Evolutionary conservation across 2,113 vertebrate species (phyloP), one percentile per base, ranked within the genome.

Genomic region (Hypanus sabinus): DNA sequence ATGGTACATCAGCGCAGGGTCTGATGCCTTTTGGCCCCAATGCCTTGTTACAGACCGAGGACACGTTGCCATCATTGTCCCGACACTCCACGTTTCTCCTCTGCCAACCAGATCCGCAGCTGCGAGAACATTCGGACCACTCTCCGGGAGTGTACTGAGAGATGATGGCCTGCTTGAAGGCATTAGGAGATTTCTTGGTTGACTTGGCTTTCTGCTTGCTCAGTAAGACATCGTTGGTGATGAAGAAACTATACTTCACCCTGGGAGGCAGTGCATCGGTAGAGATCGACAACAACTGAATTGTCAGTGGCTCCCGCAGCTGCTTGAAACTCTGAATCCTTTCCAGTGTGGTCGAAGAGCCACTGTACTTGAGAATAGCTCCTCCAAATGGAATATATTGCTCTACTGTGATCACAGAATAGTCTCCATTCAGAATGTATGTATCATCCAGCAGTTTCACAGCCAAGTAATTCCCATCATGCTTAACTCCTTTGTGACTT

Each of bases 341-440:
- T 96, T 99, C 99, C 95, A 99, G 95, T 0, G 97, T 98, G 0
- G 98, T 98, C 94, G 98, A 98, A 85, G 98, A 99, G 91, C 99
- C 99, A 0, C 98, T 99, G 96, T 99, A 99, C 87, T 98, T 98
- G 0, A 99, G 96, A 92, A 99, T 96, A 10, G 98, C 98, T 1
- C 98, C 98, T 6, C 96, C 97, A 0, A 99, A 94, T 9, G 97
- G 96, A 95, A 99, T 98, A 96, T 99, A 98, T 96, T 99, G 98
- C 95, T 99, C 98, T 94, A 98, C 96, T 65, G 97, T 98, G 0
- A 98, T 98, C 94, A 99, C 97, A 16, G 98, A 98, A 93, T 98
- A 97, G 96, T 99, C 98, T 2, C 99, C 99, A 0, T 99, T 99
- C 93, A 99, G 97, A 95, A 99, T 97, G 96, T 98, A 99, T 30